These are phyloP conservation scores for Elanus axillaris DNA, from an alignment of 2,113 vertebrate genomes.

Conservation along the genomic window DNA sequence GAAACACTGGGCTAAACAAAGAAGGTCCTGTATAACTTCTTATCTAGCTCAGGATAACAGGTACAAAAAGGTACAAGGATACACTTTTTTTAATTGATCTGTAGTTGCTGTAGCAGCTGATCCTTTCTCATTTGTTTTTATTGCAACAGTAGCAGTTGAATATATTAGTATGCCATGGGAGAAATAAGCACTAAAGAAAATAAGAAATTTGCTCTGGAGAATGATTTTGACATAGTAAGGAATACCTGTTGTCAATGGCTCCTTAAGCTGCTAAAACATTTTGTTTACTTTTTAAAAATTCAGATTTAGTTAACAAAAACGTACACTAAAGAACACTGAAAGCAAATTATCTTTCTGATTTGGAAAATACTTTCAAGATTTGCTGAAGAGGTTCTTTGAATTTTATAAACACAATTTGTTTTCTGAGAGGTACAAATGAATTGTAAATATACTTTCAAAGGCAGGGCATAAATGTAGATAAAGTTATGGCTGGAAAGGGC, in stretches of 20 bases:
- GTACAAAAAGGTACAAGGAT: background rate
- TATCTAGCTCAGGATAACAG: background rate
- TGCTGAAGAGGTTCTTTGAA: background rate
- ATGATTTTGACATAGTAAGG: background rate
- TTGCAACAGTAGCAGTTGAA: background rate
- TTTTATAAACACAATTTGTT: background rate
- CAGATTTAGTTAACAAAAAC: background rate
- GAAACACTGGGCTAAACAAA: background rate
- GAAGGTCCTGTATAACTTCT: background rate
- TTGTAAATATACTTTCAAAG: background rate
- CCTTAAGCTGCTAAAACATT: background rate
- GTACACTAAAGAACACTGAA: background rate
- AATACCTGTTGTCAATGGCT: background rate
- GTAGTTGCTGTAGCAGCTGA: background rate
- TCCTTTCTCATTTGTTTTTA: background rate
- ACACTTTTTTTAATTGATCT: background rate
- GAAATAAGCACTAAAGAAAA: background rate
- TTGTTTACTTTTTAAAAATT: background rate
- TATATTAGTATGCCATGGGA: background rate
- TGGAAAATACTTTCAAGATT: background rate
- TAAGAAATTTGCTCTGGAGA: background rate
- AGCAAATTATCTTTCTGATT: background rate
- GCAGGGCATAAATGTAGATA: background rate
- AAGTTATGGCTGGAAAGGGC: background rate
- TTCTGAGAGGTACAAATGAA: background rate